Evolutionary conservation across 2,797 vertebrate genomes (phyloP).

Genomic region (Diplodus puntazzo): DNA sequence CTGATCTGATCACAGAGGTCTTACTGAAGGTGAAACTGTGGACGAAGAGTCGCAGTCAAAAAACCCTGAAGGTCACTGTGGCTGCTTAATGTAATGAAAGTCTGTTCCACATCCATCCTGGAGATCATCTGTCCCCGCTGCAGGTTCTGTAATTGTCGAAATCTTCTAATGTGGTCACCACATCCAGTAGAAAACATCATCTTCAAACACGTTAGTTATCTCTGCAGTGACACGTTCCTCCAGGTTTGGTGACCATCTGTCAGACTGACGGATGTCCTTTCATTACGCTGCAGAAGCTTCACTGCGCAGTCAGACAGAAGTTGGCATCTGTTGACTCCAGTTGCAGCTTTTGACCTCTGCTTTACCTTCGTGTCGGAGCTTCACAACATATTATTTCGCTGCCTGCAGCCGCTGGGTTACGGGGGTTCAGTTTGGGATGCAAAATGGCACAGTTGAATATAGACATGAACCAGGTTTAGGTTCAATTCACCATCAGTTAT

Average conservation of each 20-base stretch:
- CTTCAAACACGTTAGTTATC: neutral
- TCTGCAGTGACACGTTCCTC: constrained; percentile 32
- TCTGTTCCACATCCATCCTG: constrained; percentile 31
- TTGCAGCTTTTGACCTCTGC: constrained; percentile 24
- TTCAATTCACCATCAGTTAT: constrained; percentile 60
- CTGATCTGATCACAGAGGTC: neutral
- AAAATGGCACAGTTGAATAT: constrained; percentile 11
- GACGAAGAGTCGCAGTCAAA: constrained; percentile 1
- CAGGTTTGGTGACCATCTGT: constrained; percentile 28
- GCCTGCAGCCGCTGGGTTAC: constrained; percentile 16
- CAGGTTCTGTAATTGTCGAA: constrained; percentile 2
- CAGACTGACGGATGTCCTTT: constrained; percentile 31
- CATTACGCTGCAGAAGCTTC: constrained; percentile 24
- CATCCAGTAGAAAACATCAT: neutral
- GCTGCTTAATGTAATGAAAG: constrained; percentile 52
- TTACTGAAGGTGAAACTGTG: constrained; percentile 1
- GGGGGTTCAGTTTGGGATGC: constrained; percentile 2
- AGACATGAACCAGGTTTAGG: constrained; percentile 7
- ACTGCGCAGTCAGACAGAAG: neutral
- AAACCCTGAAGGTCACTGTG: constrained; percentile 5
- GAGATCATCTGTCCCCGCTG: constrained; percentile 42
- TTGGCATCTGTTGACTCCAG: constrained; percentile 10
- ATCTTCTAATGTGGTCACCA: neutral
- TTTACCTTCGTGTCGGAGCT: constrained; percentile 4
- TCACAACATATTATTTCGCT: constrained; percentile 19